phyloP scores from a whole-genome alignment of 1,140 invertebrate genomes.

The Drosophila melanica region DNA sequence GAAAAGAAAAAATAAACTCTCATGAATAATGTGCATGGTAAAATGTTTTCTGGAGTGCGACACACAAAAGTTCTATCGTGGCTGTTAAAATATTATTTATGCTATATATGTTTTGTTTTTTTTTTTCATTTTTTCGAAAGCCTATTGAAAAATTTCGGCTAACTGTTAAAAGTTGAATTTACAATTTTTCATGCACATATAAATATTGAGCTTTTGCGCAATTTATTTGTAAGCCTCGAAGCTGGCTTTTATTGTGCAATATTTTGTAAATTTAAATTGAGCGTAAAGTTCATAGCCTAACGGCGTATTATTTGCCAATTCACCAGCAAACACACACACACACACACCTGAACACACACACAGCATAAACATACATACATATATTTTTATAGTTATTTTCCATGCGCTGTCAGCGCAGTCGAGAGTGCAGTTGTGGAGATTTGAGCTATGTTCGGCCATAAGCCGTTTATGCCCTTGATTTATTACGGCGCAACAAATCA shows the following conservation, averaged over 20 bases:
- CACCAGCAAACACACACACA: slow-evolving; percentile 5
- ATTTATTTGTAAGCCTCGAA: slow-evolving; percentile 12
- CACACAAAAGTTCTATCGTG: too few species aligned
- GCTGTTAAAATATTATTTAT: too few species aligned
- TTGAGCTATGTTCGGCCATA: slow-evolving; percentile 55
- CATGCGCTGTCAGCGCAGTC: slow-evolving; percentile 17
- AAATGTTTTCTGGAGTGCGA: too few species aligned
- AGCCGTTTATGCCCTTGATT: slow-evolving; percentile 70
- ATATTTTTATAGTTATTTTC: slow-evolving; percentile 53
- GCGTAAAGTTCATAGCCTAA: slow-evolving; percentile 56
- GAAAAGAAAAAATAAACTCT: too few species aligned
- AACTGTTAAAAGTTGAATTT: neutral
- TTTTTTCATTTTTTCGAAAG: neutral
- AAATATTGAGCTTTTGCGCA: slow-evolving; percentile 14
- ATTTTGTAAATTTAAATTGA: slow-evolving; percentile 63
- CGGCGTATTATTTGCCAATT: slow-evolving; percentile 55
- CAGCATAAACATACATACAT: neutral
- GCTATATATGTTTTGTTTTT: neutral
- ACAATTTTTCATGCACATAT: neutral
- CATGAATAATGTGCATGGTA: too few species aligned
- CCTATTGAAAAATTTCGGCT: neutral
- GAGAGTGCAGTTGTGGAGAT: slow-evolving; percentile 36
- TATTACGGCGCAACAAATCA: slow-evolving; percentile 70
- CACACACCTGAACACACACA: slow-evolving; percentile 3
- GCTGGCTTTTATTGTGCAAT: slow-evolving; percentile 25